Conservation (phyloP, 2,797 vertebrate genomes). For the Platalea minor region DNA sequence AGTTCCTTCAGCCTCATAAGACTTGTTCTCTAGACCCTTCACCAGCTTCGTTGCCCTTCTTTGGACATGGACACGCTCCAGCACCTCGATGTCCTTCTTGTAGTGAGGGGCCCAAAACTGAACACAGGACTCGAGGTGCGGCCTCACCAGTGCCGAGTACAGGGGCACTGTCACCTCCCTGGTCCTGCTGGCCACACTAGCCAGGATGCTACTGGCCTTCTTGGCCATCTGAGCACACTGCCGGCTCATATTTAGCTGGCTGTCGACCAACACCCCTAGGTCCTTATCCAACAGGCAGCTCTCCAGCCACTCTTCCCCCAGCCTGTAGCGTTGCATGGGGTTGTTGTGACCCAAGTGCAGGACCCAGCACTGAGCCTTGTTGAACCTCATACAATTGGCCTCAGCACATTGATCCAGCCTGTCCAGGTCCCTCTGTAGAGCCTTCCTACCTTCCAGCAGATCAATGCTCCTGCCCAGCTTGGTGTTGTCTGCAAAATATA, state of each 20-base stretch:
- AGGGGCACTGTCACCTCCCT: too few relatives aligned
- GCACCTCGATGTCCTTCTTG: too few relatives aligned
- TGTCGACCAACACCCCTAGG: rapidly evolving
- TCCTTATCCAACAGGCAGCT: too few relatives aligned
- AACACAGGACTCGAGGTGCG: too few relatives aligned
- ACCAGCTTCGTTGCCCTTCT: too few relatives aligned
- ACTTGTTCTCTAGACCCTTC: background rate
- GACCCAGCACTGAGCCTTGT: background rate
- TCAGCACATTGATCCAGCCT: rapidly evolving
- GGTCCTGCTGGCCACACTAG: background rate
- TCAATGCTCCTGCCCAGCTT: rapidly evolving
- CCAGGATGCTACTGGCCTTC: background rate
- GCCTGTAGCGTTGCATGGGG: rapidly evolving
- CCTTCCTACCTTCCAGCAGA: background rate
- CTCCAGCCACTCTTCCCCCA: too few relatives aligned
- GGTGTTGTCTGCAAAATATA: background rate
- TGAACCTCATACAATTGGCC: background rate
- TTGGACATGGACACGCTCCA: too few relatives aligned
- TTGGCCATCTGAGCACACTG: background rate
- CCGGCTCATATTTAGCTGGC: too few relatives aligned
- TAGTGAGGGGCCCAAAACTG: too few relatives aligned
- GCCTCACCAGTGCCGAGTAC: background rate
- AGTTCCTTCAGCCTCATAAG: background rate
- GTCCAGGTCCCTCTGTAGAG: background rate
- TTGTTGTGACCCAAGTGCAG: background rate